These are phyloP conservation scores for Bubo blakistoni DNA, from an alignment of 2,113 vertebrate species.

Conservation along the genomic window DNA sequence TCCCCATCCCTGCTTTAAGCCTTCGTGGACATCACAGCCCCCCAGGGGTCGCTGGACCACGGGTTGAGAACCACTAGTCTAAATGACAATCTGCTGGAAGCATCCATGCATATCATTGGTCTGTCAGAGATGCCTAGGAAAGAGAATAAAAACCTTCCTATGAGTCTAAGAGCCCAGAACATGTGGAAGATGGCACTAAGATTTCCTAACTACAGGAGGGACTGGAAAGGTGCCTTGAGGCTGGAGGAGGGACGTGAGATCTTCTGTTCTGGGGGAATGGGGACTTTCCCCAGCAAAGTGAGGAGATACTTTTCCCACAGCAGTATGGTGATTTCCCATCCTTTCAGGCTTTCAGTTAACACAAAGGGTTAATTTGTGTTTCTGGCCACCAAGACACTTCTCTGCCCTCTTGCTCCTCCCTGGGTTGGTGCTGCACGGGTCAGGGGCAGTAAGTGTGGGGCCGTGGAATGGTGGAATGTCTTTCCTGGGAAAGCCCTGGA, in stretches of 20 bases:
- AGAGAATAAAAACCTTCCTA: background rate
- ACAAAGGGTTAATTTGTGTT: background rate
- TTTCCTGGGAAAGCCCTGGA: background rate
- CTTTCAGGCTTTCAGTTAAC: background rate
- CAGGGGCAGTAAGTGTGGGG: background rate
- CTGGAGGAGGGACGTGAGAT: background rate
- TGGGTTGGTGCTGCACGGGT: fast-evolving
- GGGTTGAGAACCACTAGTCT: no score
- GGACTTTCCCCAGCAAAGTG: no score
- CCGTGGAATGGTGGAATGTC: background rate
- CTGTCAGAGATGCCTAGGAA: background rate
- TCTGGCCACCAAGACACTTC: background rate
- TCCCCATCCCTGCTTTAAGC: no score
- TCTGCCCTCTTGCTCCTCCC: background rate
- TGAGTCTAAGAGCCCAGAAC: background rate
- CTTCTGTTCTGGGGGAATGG: background rate
- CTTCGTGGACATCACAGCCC: no score
- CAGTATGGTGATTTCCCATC: fast-evolving
- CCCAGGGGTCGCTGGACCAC: background rate
- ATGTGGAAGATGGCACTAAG: background rate
- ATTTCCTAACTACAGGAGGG: background rate
- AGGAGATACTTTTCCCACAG: background rate
- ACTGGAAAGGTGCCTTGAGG: background rate
- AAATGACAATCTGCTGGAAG: background rate
- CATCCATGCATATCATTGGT: no score